Base-by-base conservation (phyloP, 2,797 vertebrate species). In the Danio tinwini region DNA sequence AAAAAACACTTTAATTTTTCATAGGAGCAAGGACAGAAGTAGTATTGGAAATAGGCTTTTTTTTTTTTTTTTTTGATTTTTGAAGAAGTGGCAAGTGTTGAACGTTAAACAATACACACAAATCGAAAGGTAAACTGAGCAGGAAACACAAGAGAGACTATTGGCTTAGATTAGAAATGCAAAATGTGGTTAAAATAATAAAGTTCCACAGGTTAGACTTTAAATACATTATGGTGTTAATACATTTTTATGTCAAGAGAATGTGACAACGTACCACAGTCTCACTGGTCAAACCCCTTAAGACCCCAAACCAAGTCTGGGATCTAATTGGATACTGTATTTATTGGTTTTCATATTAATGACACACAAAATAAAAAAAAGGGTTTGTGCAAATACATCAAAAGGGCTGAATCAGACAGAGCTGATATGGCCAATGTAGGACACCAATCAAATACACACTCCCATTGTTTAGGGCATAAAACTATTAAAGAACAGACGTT, bases 301-400 rank as follows among this genome's bases (percentile, higher is more conserved):
- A 78, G 64, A 82, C 78, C 81, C 80, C 69, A 72, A 29, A 56
- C 69, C 44, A 76, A n/a, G 42, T 65, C 64, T 69, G 58, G 81
- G 72, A 68, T 84, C 77, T 67, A 70, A 87, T 52, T 65, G 77
- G 82, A 86, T 74, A 79, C 62, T 63, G 42, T 84, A 82, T 86
- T 83, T 84, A 84, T 85, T 75, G 77, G 63, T 83, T 79, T 76
- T 40, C 67, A 78, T 76, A 73, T 82, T 83, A 52, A 78, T 78
- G 49, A 61, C 65, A 86, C 68, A 85, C 59, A 81, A 81, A 84
- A 47, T 80, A 45, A 88, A 75, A 5, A 44, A 89, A 77, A 79
- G 55, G 75, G 63, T 76, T 74, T 87, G 88, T 91, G 90, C 89
- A 88, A 90, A 90, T 77, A 74, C 69, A 77, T 81, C 78, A n/a